Evolutionary conservation across 2,888 invertebrate species (phyloP).

Genomic region (Nasonia oneida): DNA sequence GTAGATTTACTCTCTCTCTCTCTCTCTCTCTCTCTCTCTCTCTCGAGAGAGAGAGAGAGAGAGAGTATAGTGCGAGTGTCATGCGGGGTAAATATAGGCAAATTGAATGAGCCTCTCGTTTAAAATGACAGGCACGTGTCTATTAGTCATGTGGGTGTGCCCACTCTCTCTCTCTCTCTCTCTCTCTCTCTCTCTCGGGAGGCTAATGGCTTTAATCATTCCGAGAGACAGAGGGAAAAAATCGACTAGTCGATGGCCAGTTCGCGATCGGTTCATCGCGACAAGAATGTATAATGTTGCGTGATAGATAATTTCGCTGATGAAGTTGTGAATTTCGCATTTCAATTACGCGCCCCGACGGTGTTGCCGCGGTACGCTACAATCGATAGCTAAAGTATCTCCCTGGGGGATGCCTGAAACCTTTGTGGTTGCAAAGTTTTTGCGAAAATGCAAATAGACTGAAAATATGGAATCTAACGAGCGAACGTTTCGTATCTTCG

Average conservation of each 20-base stretch:
- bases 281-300: background rate
- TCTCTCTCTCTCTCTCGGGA: background rate
- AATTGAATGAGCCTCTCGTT: background rate
- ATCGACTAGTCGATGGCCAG: background rate
- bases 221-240: background rate
- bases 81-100: background rate
- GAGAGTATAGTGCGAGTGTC: background rate
- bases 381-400: background rate
- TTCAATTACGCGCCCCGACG: background rate
- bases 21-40: background rate
- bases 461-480: background rate
- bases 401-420: too few relatives aligned
- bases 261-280: background rate
- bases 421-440: too few relatives aligned
- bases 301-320: conserved; percentile 18
- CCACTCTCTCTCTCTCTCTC: background rate
- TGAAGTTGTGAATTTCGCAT: conserved; percentile 12
- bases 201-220: background rate
- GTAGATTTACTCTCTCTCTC: background rate
- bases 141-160: background rate
- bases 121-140: background rate
- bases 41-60: background rate
- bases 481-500: background rate
- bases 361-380: background rate
- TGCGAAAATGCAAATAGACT: too few relatives aligned